These are phyloP conservation scores for Axinella damicornis DNA, from an alignment of 37 sponge, comb jelly and placozoan species.

Conservation along the genomic window DNA sequence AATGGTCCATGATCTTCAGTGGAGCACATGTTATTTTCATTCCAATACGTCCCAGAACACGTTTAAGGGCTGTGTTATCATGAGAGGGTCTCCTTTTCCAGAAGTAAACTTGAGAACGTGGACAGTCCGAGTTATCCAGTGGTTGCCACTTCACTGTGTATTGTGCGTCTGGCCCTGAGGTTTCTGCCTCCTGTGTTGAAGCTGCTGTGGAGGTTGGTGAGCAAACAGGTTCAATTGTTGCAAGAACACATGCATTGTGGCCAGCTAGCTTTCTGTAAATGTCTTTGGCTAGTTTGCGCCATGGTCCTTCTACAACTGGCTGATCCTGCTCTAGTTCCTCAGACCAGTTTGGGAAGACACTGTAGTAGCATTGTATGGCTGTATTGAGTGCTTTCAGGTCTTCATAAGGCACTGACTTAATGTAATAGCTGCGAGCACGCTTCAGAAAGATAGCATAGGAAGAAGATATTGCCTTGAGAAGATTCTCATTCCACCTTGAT, in stretches of 20 bases:
- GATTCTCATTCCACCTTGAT: slow-evolving; percentile 61
- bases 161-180: background rate
- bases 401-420: background rate
- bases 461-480: slow-evolving; percentile 63
- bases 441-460: slow-evolving; percentile 73
- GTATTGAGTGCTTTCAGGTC: background rate
- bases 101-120: slow-evolving; percentile 35
- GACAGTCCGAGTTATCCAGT: background rate
- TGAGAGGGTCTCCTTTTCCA: background rate
- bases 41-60: slow-evolving; percentile 31
- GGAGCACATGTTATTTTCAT: slow-evolving; percentile 65
- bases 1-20: background rate
- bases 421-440: background rate
- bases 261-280: background rate
- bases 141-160: slow-evolving; percentile 18
- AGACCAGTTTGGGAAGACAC: slow-evolving; percentile 38
- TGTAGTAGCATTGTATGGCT: slow-evolving; percentile 34
- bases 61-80: background rate
- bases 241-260: slow-evolving; percentile 1
- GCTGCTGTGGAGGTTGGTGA: too few relatives aligned
- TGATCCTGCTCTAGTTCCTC: too few relatives aligned
- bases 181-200: background rate
- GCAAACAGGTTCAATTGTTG: too few relatives aligned
- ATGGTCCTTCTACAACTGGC: slow-evolving; percentile 1
- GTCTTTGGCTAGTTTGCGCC: background rate